Evolutionary conservation across 2,888 invertebrate species (phyloP).

Genomic region (Andrena marginata): DNA sequence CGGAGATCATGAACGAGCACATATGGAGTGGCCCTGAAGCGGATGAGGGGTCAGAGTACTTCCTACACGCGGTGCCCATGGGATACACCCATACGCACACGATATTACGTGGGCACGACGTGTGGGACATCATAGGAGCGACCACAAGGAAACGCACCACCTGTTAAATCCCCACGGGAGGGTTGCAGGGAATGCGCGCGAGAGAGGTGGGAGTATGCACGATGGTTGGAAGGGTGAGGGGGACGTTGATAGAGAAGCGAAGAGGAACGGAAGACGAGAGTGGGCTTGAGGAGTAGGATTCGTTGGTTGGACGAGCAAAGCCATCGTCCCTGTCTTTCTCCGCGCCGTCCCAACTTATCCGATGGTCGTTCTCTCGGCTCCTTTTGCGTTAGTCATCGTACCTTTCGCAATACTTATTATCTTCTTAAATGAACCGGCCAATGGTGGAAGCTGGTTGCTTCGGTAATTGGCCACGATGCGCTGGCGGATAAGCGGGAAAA

Average conservation of each 20-base stretch:
- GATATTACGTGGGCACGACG: conserved; percentile 68
- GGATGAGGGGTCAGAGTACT: conserved; percentile 84
- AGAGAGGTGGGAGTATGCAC: conserved; percentile 43
- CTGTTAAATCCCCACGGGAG: conserved; percentile 76
- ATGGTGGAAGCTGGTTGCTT: conserved; percentile 44
- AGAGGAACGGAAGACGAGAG: conserved; percentile 49
- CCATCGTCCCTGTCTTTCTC: conserved; percentile 56
- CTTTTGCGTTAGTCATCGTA: conserved; percentile 65
- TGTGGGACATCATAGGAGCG: conserved; percentile 67
- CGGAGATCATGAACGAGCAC: conserved; percentile 75
- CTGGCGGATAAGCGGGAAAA: conserved; percentile 51
- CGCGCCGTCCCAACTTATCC: conserved; percentile 49
- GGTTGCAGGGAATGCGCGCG: conserved; percentile 54
- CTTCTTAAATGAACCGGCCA: conserved; percentile 59
- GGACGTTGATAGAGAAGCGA: conserved; percentile 24
- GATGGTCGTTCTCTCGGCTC: conserved; percentile 44
- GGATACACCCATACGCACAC: conserved; percentile 66
- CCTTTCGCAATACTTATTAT: conserved; percentile 68
- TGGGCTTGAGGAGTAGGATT: conserved; percentile 47
- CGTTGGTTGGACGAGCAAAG: conserved; percentile 57
- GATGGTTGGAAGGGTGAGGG: conserved; percentile 35
- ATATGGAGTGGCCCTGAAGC: conserved; percentile 78
- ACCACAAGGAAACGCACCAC: conserved; percentile 75
- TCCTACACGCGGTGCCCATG: conserved; percentile 78
- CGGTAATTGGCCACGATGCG: conserved; percentile 62